Conservation (phyloP, 2,888 invertebrate genomes). For the Phengaris arion region DNA sequence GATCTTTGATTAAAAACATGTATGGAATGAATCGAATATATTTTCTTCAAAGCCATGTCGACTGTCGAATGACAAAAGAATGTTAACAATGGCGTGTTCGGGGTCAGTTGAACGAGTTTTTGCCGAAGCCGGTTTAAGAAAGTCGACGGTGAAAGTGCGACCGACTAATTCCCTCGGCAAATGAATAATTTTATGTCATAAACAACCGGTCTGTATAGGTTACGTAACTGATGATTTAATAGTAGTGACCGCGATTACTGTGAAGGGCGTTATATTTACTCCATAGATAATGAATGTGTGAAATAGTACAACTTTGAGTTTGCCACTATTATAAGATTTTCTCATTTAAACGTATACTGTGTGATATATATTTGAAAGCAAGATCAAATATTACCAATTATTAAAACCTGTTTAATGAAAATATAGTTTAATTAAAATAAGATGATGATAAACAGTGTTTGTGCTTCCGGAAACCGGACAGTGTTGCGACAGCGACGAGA, state of each 20-base stretch:
- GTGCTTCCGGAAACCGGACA: slow-evolving; percentile 13
- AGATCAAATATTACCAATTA: not conserved
- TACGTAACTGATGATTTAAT: slow-evolving; percentile 47
- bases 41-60: slow-evolving; percentile 37
- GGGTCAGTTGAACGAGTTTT: slow-evolving; percentile 63
- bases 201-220: slow-evolving; percentile 57
- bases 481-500: slow-evolving; percentile 21
- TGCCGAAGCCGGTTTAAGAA: slow-evolving; percentile 57
- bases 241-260: slow-evolving; percentile 50
- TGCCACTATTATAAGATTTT: too few relatives aligned
- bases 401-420: not conserved
- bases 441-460: not conserved
- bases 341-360: not conserved
- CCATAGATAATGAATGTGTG: not conserved
- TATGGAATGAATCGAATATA: not conserved
- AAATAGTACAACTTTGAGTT: not conserved
- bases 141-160: slow-evolving; percentile 71
- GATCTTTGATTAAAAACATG: too few relatives aligned
- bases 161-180: slow-evolving; percentile 62
- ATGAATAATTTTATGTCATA: slow-evolving; percentile 69
- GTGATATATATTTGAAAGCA: not conserved
- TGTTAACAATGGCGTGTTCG: slow-evolving; percentile 56
- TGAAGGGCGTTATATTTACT: slow-evolving; percentile 50
- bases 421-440: slow-evolving; percentile 7
- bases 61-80: slow-evolving; percentile 50